A percentile compares a stretch with the other conserved stretches of the same genome.
These are phyloP conservation scores for Percopsis transmontana DNA, from an alignment of 2,113 vertebrate genomes.

Conservation along the genomic window DNA sequence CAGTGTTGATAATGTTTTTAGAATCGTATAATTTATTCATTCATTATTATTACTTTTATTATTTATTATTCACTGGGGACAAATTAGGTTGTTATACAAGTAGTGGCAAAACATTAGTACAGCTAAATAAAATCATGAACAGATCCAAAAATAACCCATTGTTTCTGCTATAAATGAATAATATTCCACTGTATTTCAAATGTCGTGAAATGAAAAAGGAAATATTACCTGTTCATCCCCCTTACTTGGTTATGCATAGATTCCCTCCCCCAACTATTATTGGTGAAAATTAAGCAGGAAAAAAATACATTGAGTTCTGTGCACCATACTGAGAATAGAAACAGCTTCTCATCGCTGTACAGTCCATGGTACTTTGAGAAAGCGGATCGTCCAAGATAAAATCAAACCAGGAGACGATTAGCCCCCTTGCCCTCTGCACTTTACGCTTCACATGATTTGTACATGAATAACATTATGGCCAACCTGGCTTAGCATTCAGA, in stretches of 20 bases:
- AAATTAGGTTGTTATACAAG: too few species aligned
- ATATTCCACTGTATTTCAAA: conserved; percentile 23
- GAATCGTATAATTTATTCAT: too few species aligned
- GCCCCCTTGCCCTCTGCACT: conserved; percentile 14
- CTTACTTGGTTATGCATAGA: conserved; percentile 36
- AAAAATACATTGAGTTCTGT: background rate
- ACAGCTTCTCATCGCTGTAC: background rate
- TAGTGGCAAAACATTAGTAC: too few species aligned
- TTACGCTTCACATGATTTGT: conserved; percentile 49
- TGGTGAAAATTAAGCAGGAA: conserved; percentile 32
- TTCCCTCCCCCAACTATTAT: conserved; percentile 17
- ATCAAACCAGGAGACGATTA: background rate
- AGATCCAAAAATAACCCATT: too few species aligned
- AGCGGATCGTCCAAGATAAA: conserved; percentile 49
- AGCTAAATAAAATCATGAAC: too few species aligned
- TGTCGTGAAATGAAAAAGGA: conserved; percentile 4
- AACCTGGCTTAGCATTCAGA: conserved; percentile 63
- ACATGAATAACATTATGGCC: conserved; percentile 55
- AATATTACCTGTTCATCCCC: conserved; percentile 34
- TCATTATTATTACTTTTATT: too few species aligned
- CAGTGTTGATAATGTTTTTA: too few species aligned
- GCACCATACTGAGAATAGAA: conserved; percentile 17
- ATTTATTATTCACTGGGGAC: too few species aligned
- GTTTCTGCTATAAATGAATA: background rate
- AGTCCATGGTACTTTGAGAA: conserved; percentile 31